A percentile compares a stretch with the other conserved stretches of the same genome.
These are phyloP conservation scores for Dendrolimus kikuchii DNA, from an alignment of 1,140 invertebrate species.

Conservation along the genomic window DNA sequence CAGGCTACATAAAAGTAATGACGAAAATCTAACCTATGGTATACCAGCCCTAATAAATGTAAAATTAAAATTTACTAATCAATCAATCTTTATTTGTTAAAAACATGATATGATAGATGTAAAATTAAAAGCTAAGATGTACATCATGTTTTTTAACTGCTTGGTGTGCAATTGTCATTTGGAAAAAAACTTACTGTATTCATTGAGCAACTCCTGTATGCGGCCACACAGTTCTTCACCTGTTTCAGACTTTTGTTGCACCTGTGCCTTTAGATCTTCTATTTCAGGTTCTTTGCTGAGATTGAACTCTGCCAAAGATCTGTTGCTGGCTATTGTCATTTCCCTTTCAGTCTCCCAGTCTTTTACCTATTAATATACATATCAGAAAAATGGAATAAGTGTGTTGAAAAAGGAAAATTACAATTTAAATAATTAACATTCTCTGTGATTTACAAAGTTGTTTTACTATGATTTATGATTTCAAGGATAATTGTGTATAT, in stretches of 20 bases:
- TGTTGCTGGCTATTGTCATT: conserved; percentile 87
- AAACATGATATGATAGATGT: no score
- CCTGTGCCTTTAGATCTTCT: conserved; percentile 78
- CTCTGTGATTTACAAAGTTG: background rate
- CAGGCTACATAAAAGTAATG: no score
- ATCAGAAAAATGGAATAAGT: background rate
- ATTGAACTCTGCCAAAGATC: conserved; percentile 90
- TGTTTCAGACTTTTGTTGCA: conserved; percentile 80
- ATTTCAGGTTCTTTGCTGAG: conserved; percentile 86
- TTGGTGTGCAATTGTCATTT: background rate
- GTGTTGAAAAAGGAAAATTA: no score
- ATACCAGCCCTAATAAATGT: no score
- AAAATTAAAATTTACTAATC: no score
- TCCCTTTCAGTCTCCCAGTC: conserved; percentile 87
- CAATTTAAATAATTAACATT: no score
- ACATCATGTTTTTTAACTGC: no score
- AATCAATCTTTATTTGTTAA: no score
- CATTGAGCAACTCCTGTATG: conserved; percentile 79
- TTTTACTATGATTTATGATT: background rate
- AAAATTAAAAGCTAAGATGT: no score
- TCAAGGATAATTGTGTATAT: no score
- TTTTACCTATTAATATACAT: conserved; percentile 76
- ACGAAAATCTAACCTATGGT: no score
- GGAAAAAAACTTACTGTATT: conserved; percentile 75
- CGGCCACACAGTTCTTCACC: conserved; percentile 78